Evolutionary conservation across 2,888 invertebrate species (phyloP).

Genomic region (Drosophila mayaguana): DNA sequence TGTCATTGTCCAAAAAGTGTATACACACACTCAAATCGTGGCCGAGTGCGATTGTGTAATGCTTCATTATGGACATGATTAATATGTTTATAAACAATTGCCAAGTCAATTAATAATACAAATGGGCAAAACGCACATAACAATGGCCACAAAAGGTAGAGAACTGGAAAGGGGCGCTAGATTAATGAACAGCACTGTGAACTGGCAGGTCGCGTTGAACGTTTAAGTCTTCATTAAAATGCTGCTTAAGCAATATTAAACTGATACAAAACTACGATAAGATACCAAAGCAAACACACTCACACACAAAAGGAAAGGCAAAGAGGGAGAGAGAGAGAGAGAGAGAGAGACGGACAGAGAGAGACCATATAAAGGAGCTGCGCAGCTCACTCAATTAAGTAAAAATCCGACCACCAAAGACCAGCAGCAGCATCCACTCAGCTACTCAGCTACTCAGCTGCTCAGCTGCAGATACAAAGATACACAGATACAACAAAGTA

Average conservation of each 20-base stretch:
- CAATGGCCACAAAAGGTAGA: background rate
- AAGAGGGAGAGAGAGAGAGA: no score
- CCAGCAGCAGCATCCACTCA: conserved; percentile 34
- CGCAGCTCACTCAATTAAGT: conserved; percentile 72
- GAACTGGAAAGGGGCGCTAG: conserved; percentile 44
- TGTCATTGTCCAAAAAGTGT: conserved; percentile 27
- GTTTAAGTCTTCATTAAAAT: conserved; percentile 77
- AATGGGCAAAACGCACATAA: conserved; percentile 20
- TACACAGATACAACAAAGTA: conserved; percentile 27
- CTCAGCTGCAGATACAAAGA: conserved; percentile 32
- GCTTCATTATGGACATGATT: conserved; percentile 76
- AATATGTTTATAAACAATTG: conserved; percentile 80
- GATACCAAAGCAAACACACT: conserved; percentile 52
- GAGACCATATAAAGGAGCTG: conserved; percentile 15
- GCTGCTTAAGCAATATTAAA: conserved; percentile 76
- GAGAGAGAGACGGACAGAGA: background rate
- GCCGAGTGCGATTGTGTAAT: conserved; percentile 64
- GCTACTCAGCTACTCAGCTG: conserved; percentile 27
- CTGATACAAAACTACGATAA: conserved; percentile 74
- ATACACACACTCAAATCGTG: conserved; percentile 37
- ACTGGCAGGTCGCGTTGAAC: conserved; percentile 4
- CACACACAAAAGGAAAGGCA: background rate
- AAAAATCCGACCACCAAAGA: conserved; percentile 68
- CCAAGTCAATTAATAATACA: conserved; percentile 74
- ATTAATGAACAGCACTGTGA: conserved; percentile 45